Percentiles rank a stretch among this genome's conserved stretches.
Evolutionary conservation across 2,113 vertebrate genomes (phyloP).

Genomic region (Tenebrosternarchus preto): DNA sequence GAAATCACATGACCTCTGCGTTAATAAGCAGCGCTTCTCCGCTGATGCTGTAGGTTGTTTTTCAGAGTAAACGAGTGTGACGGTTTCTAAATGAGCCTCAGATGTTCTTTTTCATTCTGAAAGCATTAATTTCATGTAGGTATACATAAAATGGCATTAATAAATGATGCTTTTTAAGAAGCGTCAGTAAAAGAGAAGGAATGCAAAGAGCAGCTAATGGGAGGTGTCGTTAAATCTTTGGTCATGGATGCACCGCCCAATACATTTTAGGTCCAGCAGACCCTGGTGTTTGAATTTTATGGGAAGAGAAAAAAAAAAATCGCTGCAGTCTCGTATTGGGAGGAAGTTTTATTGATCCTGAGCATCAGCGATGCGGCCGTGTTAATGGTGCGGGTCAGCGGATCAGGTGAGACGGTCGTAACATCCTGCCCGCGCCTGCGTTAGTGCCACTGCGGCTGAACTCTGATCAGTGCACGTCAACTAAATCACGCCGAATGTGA

Average conservation of each 20-base stretch:
- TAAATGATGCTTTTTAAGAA: not conserved
- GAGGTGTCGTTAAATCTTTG: not conserved
- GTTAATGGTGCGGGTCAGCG: constrained; percentile 41
- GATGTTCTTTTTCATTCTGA: not conserved
- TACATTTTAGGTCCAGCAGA: not conserved
- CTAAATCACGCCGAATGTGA: constrained; percentile 52
- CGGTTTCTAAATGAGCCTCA: not conserved
- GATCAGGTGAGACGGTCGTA: constrained; percentile 56
- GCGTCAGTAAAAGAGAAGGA: not conserved
- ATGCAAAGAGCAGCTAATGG: not conserved
- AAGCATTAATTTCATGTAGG: not conserved
- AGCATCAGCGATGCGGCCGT: constrained; percentile 56
- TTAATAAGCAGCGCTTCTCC: not conserved
- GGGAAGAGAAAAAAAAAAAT: not conserved
- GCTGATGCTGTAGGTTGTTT: not conserved
- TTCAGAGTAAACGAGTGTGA: not conserved
- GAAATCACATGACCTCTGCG: not conserved
- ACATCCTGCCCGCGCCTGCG: constrained; percentile 45
- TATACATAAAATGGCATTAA: not conserved
- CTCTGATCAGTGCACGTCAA: constrained; percentile 25
- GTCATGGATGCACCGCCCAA: not conserved
- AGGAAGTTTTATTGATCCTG: constrained; percentile 35
- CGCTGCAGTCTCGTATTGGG: not conserved
- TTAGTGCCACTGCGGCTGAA: constrained; percentile 41
- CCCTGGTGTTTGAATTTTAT: constrained; percentile 17